These are phyloP conservation scores for Ligdia adustata DNA, from an alignment of 2,888 invertebrate species.

Conservation along the genomic window DNA sequence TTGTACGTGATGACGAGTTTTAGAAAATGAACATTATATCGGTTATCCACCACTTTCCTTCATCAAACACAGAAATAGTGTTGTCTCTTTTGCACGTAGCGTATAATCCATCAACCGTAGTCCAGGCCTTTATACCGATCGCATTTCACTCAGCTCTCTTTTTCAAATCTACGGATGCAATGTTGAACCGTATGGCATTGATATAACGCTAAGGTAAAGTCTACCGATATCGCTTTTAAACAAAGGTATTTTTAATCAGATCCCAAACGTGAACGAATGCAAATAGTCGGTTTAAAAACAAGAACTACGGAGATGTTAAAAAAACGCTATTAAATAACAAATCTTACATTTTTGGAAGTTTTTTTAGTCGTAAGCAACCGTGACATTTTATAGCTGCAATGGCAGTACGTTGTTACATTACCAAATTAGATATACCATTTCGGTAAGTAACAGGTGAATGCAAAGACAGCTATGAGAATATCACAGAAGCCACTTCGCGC, in stretches of 20 bases:
- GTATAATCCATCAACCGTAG: constrained; percentile 18
- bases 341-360: constrained; percentile 44
- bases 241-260: neutral
- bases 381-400: constrained; percentile 20
- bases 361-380: constrained; percentile 40
- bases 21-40: no score
- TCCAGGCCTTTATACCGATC: constrained; percentile 9
- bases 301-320: constrained; percentile 27
- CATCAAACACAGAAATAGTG: constrained; percentile 20
- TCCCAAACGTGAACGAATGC: neutral
- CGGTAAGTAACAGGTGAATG: neutral
- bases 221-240: neutral
- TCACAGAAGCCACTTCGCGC: constrained; percentile 47
- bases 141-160: neutral
- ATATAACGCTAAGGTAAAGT: neutral
- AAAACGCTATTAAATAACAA: constrained; percentile 35
- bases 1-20: no score
- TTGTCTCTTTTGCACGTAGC: constrained; percentile 26
- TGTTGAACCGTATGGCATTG: constrained; percentile 9
- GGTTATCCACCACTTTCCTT: constrained; percentile 13
- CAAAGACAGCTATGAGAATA: constrained; percentile 25
- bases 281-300: constrained; percentile 4
- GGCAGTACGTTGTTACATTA: no score
- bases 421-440: no score
- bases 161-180: constrained; percentile 8